Evolutionary conservation across 2,888 invertebrate species (phyloP), one percentile per base, ranked within the genome.

Genomic region (Ommatoiulus sabulosus): DNA sequence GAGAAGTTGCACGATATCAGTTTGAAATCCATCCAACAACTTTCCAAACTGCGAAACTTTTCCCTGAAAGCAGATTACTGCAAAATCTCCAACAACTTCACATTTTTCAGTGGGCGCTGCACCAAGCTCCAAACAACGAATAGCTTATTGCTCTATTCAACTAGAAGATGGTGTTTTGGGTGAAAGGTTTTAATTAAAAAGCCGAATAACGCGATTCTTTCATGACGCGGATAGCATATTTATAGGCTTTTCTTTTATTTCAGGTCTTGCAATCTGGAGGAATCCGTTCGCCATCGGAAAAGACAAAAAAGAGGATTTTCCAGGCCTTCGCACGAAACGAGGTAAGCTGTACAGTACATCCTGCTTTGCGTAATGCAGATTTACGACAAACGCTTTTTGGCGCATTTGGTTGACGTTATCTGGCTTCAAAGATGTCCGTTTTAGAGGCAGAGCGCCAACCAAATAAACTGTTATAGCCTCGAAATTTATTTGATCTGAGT

Each of bases 321-420:
- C 80, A 12, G 80, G 80, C 24, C 35, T 35, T 80, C 80, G 4
- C 24, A 35, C 10, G 8, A 10, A 35, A 80, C 12, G 80, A 80
- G 80, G 80, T 80, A 80, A 80, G 80, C 80, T 35, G 35, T 80
- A 80, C 35, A 35, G 35, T 80, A 80, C 35, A 35, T 80, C 80
- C 80, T 35, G 35, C 80, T 80, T 80, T 80, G 12, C 35, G 7
- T 80, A 80, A 80, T 80, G 80, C 80, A 35, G 35, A 80, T 80
- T 80, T 80, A 80, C 80, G 80, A 12, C 12, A 10, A 35, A 24
- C 10, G 80, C 80, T 80, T 35, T 35, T 80, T 24, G 15, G 24
- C 15, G 80, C 6, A 24, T 80, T 35, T 15, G 4, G 12, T 10
- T 8, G 20, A 24, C 72, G 72, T 24, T 72, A 72, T 52, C 80